Conservation (phyloP, 2,113 vertebrate genomes). For the Mus musculus region GRCm39 chr6:143620001-143620500, state of each 20-base stretch:
- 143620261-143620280: background rate
- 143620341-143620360: background rate
- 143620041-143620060: background rate
- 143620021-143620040: background rate
- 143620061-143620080: background rate
- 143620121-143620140: background rate
- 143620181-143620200: background rate
- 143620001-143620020: background rate
- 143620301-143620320: background rate
- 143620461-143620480: background rate
- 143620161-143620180: background rate
- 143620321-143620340: background rate
- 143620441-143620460: too few relatives aligned
- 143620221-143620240: background rate
- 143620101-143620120: background rate
- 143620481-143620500: background rate
- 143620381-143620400: background rate
- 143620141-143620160: background rate
- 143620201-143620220: background rate
- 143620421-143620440: background rate
- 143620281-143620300: background rate
- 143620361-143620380: slow-evolving; percentile 10
- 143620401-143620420: background rate
- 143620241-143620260: background rate
- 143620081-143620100: background rate